Base-by-base conservation (phyloP, 2,888 invertebrate genomes). In the Tromatobia lineatoria region DNA sequence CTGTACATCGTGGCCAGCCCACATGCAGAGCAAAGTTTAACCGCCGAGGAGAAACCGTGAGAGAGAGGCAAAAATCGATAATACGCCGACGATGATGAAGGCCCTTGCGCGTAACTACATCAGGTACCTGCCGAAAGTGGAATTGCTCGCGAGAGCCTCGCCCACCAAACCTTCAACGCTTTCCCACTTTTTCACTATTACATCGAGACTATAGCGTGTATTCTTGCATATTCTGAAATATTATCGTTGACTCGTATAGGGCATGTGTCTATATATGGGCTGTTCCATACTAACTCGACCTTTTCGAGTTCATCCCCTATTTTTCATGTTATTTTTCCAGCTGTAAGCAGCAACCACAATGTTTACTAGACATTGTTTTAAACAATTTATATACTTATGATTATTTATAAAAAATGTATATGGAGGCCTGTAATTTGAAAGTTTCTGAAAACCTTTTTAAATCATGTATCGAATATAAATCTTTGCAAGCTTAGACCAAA, bases 11-110 rank as follows among this genome's bases (percentile, higher is more conserved):
- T 64, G 34, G 18, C 64, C 38, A 64, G 42, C 64, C 38, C 34
- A 11, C 38, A 18, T 38, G 45, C 73, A 18, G 76, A 80, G 75
- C 64, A 73, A 76, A 71, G 79, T 83, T 79, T 67, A 83, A 83
- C 75, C 50, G 71, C 20, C 54, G 45, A 76, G 59, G 71, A 73
- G 80, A 83, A 80, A 80, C 75, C 80, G 83, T 73, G 82, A 71
- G 80, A 83, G 83, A 83, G 66, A 47, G 29, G 66, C 34, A 42
- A 71, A 88, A 91, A 91, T 90, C 91, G 90, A 91, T 91, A 88
- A 88, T 87, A 85, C 86, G 86, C 87, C 86, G 45, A 59, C 84
- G 82, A 84, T 81, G 84, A 82, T 84, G 82, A 83, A 59, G 83
- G 80, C 73, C 78, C 67, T 79, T 59, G 52, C 70, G 57, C 75